phyloP scores from a whole-genome alignment of 1,140 invertebrate species.

The Uloborus diversus region DNA sequence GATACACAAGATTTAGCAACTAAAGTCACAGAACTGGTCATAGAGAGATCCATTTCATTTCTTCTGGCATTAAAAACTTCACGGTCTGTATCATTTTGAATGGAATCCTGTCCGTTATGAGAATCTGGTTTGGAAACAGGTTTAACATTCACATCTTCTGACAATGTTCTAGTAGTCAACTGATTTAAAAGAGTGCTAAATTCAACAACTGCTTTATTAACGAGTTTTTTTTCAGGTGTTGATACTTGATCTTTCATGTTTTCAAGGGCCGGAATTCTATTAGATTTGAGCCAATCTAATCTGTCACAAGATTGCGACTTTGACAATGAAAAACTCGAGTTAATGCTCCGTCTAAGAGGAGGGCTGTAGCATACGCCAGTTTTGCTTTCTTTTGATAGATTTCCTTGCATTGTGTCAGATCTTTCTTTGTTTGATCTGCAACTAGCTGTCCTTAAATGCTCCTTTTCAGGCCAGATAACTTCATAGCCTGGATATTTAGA shows the following conservation, averaged over 20 bases:
- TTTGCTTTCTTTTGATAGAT: neutral
- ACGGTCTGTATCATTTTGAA: too few relatives aligned
- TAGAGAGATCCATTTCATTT: too few relatives aligned
- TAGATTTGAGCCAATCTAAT: conserved; percentile 23
- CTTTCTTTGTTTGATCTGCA: neutral
- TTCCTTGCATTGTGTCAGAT: neutral
- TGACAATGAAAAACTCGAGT: neutral
- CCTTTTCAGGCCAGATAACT: conserved; percentile 42
- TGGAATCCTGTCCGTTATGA: neutral
- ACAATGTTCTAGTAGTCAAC: conserved; percentile 33
- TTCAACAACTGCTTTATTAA: conserved; percentile 46
- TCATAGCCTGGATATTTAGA: conserved; percentile 50
- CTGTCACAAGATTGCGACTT: conserved; percentile 34
- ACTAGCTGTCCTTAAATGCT: neutral
- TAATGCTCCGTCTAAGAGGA: conserved; percentile 27
- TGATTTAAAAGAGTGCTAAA: conserved; percentile 34
- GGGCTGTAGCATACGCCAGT: conserved; percentile 48
- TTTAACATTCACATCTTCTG: conserved; percentile 17
- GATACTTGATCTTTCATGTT: conserved; percentile 1
- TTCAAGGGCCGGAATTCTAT: neutral
- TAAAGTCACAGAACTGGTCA: conserved; percentile 29
- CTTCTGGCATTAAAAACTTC: too few relatives aligned
- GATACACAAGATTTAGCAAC: conserved; percentile 15
- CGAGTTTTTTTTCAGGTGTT: conserved; percentile 16
- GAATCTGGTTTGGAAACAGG: neutral